Conservation (phyloP, 2,888 invertebrate genomes). For the Pemphredon lugubris region DNA sequence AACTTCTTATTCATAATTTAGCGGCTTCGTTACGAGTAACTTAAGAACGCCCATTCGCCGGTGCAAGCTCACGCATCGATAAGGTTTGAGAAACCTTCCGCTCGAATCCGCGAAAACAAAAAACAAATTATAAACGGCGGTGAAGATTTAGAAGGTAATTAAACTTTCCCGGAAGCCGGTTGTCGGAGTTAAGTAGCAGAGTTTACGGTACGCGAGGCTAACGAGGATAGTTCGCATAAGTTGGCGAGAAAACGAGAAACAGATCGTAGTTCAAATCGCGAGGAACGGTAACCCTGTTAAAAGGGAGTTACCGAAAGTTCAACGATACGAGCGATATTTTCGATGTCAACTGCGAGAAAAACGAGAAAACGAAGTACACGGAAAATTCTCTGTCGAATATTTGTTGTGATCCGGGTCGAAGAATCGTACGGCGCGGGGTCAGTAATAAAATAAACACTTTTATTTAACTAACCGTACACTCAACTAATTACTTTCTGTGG, state of each 20-base stretch:
- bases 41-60: no score
- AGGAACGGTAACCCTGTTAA: not conserved
- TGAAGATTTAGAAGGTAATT: conserved; percentile 60
- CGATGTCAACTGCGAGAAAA: no score
- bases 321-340: not conserved
- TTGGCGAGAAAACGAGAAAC: conserved; percentile 15
- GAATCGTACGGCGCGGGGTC: no score
- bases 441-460: no score
- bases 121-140: conserved; percentile 52
- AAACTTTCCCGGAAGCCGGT: conserved; percentile 48
- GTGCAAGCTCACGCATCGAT: no score
- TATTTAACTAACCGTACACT: no score
- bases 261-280: not conserved
- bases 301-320: not conserved
- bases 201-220: conserved; percentile 31
- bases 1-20: no score
- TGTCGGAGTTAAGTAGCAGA: conserved; percentile 40
- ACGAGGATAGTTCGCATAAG: conserved; percentile 30
- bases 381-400: no score
- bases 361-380: no score
- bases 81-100: not conserved
- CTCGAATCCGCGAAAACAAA: not conserved
- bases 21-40: no score
- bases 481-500: no score
- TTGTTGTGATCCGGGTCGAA: no score